A percentile compares a stretch with the other conserved stretches of the same genome.
phyloP scores from a whole-genome alignment of 1,140 invertebrate species.

The Mya arenaria region DNA sequence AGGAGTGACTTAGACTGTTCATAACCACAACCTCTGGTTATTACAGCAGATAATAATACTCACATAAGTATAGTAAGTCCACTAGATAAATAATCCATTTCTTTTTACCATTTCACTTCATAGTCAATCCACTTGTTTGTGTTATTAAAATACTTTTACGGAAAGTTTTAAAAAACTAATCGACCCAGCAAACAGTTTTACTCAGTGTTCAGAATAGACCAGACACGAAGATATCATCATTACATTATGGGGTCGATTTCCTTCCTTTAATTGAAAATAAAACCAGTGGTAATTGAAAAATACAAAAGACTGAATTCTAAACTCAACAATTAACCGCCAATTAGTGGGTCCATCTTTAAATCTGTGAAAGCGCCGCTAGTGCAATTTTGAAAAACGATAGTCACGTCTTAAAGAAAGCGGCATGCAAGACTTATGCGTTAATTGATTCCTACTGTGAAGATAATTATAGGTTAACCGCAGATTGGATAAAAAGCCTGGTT shows the following conservation, averaged over 20 bases:
- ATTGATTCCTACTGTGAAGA: conserved; percentile 24
- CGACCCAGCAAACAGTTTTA: too few species aligned
- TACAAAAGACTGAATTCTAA: conserved; percentile 14
- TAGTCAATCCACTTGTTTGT: too few species aligned
- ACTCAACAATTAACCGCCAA: conserved; percentile 23
- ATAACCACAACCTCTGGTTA: too few species aligned
- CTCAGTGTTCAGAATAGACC: too few species aligned
- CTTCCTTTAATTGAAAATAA: conserved; percentile 27
- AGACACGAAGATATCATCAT: conserved; percentile 31
- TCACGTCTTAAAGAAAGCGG: conserved; percentile 17
- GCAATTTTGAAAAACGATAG: conserved; percentile 31
- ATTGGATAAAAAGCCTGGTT: conserved; percentile 25
- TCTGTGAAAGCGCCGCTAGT: background rate
- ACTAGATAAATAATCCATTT: too few species aligned
- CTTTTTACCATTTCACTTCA: too few species aligned
- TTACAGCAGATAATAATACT: too few species aligned
- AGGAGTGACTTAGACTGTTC: too few species aligned
- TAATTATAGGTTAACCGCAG: conserved; percentile 46
- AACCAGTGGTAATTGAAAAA: conserved; percentile 36
- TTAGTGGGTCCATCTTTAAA: conserved; percentile 7
- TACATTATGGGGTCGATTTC: background rate
- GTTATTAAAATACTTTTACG: too few species aligned
- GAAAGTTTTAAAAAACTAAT: too few species aligned
- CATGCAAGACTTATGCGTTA: conserved; percentile 21
- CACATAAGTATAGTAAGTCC: too few species aligned